phyloP scores from a whole-genome alignment of 1,140 invertebrate species.

The Sinella curviseta region DNA sequence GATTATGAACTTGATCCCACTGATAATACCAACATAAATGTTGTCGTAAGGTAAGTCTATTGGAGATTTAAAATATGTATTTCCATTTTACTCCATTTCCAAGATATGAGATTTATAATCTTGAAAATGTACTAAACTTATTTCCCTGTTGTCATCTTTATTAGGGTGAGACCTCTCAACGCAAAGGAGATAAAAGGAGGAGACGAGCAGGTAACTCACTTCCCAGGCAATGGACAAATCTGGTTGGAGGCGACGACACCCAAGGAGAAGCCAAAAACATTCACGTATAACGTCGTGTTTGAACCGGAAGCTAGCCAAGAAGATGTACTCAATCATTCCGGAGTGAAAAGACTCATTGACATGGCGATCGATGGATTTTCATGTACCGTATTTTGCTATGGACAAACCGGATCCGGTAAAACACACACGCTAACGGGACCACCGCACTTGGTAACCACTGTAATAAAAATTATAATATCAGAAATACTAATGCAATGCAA shows the following conservation, averaged over 20 bases:
- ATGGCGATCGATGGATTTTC: constrained; percentile 92
- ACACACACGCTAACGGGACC: constrained; percentile 93
- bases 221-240: constrained; percentile 73
- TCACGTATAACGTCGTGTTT: constrained; percentile 86
- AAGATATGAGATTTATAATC: too few species aligned
- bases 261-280: constrained; percentile 71
- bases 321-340: constrained; percentile 73
- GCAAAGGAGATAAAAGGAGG: constrained; percentile 66
- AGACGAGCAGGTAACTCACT: constrained; percentile 67
- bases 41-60: constrained; percentile 67
- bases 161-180: constrained; percentile 70
- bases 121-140: neutral
- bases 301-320: constrained; percentile 81
- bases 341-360: constrained; percentile 80
- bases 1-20: constrained; percentile 49
- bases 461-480: too few species aligned
- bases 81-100: constrained; percentile 61
- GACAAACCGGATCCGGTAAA: constrained; percentile 95
- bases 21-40: constrained; percentile 75
- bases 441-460: constrained; percentile 78
- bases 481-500: too few species aligned
- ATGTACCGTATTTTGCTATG: constrained; percentile 92
- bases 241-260: constrained; percentile 51
- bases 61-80: too few species aligned
- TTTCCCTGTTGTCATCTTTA: neutral